Evolutionary conservation across 1,140 invertebrate species (phyloP), one percentile per base, ranked within the genome.

Genomic region (Drosophila sulfurigaster): DNA sequence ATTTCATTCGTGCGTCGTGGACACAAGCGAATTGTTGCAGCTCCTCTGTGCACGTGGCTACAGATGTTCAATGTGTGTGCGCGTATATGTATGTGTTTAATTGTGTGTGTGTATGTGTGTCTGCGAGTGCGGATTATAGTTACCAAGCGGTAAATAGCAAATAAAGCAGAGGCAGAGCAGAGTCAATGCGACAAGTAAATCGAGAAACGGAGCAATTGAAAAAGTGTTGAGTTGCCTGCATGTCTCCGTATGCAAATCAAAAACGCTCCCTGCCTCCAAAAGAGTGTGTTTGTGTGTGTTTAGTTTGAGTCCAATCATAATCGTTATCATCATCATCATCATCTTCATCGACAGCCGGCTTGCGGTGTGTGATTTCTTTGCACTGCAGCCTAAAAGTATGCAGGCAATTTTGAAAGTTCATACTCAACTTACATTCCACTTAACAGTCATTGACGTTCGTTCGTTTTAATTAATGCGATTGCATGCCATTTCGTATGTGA

Each of bases 1-100:
- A 89, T 85, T 91, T 79, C 87, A 90, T 78, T 91, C 85, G 85
- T 76, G 82, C 86, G 87, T 68, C 87, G 82, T 87, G 82, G 86
- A 75, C 83, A 89, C 68, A 83, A 75, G 28, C 59, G 28, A 89
- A 66, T 51, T 52, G 49, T 48, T 70, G 35, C 10, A 56, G 49
- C 64, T 65, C 60, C 64, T 30, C 25, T 15, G 54, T 87, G 80
- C 69, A 82, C 79, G 80, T 79, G 82, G 56, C 63, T 65, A 38
- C 35, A 10, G 35, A 8, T 43, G 60, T 20, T 25, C n/a, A 10
- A 49, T 35, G 62, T 63, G 46, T 65, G 11, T 38, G 28, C 15
- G 38, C 41, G 28, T 58, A 7, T 48, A 60, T 32, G 20, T 49
- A 38, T 68, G 32, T 73, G 46, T 25, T 25, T 25, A 25, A 3